phyloP scores from a whole-genome alignment of 1,140 invertebrate genomes.

The Paraescarpia echinospica region DNA sequence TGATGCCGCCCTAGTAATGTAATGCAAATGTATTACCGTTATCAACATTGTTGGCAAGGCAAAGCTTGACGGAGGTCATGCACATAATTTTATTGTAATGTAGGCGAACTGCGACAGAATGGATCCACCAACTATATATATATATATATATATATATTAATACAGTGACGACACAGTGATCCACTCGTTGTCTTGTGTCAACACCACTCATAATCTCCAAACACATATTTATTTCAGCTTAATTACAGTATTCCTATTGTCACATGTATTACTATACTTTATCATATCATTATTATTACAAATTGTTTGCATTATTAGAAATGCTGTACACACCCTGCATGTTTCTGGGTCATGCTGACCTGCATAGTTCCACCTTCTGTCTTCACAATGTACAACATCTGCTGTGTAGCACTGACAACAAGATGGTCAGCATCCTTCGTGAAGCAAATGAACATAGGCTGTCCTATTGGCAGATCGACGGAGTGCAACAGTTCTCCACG shows the following conservation, averaged over 20 bases:
- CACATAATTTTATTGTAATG: too few relatives aligned
- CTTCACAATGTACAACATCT: not conserved
- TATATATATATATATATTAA: too few relatives aligned
- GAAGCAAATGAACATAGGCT: not conserved
- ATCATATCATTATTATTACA: not conserved
- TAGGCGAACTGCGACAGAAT: too few relatives aligned
- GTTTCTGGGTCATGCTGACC: not conserved
- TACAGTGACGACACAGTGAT: too few relatives aligned
- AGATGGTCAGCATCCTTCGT: not conserved
- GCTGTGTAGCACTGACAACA: not conserved
- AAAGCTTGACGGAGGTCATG: too few relatives aligned
- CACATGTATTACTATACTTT: not conserved
- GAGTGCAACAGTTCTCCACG: conserved; percentile 1
- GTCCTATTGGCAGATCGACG: not conserved
- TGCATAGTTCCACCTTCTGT: not conserved
- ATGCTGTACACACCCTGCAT: not conserved
- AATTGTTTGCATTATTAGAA: not conserved
- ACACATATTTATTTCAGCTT: too few relatives aligned
- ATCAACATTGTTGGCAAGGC: too few relatives aligned
- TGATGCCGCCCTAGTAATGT: too few relatives aligned
- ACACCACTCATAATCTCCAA: too few relatives aligned
- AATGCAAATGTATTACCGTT: too few relatives aligned
- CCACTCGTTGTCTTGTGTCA: too few relatives aligned
- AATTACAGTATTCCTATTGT: not conserved
- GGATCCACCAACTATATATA: too few relatives aligned